phyloP scores from a whole-genome alignment of 2,888 invertebrate species.

The Xylota sylvarum region DNA sequence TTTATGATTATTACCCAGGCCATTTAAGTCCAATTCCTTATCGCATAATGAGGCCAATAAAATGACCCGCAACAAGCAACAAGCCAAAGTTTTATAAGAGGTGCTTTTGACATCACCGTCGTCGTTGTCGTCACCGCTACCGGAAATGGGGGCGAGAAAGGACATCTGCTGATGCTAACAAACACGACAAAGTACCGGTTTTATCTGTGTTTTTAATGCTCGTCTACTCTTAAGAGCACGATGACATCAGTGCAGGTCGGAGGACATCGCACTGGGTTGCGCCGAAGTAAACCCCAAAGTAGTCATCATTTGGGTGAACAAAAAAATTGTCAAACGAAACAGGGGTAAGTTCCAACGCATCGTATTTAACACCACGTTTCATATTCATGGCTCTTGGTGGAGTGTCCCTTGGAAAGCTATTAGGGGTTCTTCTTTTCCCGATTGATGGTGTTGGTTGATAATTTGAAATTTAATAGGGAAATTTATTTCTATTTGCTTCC shows the following conservation, averaged over 20 bases:
- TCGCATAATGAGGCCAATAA: conserved; percentile 76
- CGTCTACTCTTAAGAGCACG: conserved; percentile 69
- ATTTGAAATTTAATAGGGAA: conserved; percentile 72
- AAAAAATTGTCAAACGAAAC: conserved; percentile 30
- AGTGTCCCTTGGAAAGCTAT: conserved; percentile 72
- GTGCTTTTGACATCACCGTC: conserved; percentile 37
- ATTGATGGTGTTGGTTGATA: conserved; percentile 71
- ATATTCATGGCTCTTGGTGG: conserved; percentile 31
- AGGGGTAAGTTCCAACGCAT: conserved; percentile 54
- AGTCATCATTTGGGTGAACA: conserved; percentile 56
- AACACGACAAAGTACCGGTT: conserved; percentile 74
- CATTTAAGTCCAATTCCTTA: conserved; percentile 77
- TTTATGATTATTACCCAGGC: conserved; percentile 75
- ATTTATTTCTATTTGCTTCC: conserved; percentile 17
- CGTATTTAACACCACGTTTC: conserved; percentile 49
- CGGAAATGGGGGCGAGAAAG: conserved; percentile 58
- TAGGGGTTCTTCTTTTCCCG: conserved; percentile 44
- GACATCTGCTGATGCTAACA: conserved; percentile 72
- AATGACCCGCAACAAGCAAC: conserved; percentile 75
- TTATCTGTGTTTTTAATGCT: conserved; percentile 75
- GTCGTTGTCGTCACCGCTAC: conserved; percentile 14
- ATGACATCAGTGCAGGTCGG: conserved; percentile 58
- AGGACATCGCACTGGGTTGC: conserved; percentile 36
- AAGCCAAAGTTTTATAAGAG: conserved; percentile 66
- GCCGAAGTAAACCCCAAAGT: conserved; percentile 52